Conservation (phyloP, 2,888 invertebrate genomes). For the Gonocerus acuteangulatus region DNA sequence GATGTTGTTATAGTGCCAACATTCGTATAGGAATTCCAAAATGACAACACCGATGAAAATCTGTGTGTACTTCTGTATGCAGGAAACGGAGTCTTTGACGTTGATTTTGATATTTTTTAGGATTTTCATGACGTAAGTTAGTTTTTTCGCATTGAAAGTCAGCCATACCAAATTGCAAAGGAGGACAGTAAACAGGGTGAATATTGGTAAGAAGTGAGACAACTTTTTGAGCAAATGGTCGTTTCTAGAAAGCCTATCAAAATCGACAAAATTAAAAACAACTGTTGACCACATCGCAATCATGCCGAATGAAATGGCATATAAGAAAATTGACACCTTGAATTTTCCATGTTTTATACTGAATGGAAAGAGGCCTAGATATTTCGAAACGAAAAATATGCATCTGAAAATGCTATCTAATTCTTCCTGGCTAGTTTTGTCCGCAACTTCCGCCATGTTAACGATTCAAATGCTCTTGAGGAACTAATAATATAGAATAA, state of each 20-base stretch:
- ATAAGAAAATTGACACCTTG: background rate
- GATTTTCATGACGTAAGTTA: background rate
- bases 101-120: background rate
- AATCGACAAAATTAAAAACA: background rate
- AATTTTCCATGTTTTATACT: background rate
- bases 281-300: background rate
- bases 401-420: background rate
- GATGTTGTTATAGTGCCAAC: background rate
- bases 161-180: slow-evolving; percentile 6
- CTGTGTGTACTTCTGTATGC: slow-evolving; percentile 1
- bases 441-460: background rate
- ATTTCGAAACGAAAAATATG: background rate
- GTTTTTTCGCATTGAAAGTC: slow-evolving; percentile 1
- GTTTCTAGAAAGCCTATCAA: background rate
- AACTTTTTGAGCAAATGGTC: background rate
- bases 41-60: background rate
- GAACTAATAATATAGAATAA: too few relatives aligned
- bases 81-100: background rate
- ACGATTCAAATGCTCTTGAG: background rate
- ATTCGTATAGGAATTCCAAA: background rate
- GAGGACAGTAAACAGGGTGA: slow-evolving; percentile 5
- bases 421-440: background rate
- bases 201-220: background rate
- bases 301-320: background rate
- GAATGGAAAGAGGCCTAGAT: background rate